These are phyloP conservation scores for Sepiola atlantica DNA, from an alignment of 2,888 invertebrate genomes.

Conservation along the genomic window DNA sequence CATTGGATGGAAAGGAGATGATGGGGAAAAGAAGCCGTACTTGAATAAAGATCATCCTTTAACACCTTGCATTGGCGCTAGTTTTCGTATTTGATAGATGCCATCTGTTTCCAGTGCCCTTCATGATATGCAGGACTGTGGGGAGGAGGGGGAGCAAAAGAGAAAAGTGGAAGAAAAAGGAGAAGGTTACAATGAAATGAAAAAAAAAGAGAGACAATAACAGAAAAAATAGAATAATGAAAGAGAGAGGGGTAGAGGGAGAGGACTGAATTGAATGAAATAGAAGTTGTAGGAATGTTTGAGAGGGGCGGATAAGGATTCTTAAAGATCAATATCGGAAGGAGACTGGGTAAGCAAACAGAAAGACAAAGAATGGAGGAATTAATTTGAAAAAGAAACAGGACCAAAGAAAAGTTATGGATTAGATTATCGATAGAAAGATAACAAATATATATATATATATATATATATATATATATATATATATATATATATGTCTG, in stretches of 20 bases:
- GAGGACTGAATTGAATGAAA: background rate
- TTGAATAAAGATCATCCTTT: constrained; percentile 32
- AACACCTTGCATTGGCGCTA: constrained; percentile 10
- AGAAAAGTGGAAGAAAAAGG: background rate
- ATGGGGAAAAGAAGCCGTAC: background rate
- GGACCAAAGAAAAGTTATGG: background rate
- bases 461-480: background rate
- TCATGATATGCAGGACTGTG: background rate
- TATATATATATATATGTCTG: background rate
- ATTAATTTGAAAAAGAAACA: background rate
- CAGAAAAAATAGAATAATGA: background rate
- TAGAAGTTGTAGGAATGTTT: background rate
- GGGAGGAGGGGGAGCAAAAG: background rate
- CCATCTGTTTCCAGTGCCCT: background rate
- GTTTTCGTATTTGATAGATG: constrained; percentile 20
- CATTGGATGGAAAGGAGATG: background rate
- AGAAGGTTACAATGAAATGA: background rate
- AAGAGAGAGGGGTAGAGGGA: background rate
- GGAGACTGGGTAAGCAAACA: background rate
- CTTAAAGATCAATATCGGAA: background rate
- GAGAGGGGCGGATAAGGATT: background rate
- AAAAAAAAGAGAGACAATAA: background rate
- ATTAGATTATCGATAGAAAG: background rate
- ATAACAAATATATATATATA: background rate
- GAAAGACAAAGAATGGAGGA: background rate